phyloP scores from a whole-genome alignment of 1,140 invertebrate genomes.

The Drosophila pandora region DNA sequence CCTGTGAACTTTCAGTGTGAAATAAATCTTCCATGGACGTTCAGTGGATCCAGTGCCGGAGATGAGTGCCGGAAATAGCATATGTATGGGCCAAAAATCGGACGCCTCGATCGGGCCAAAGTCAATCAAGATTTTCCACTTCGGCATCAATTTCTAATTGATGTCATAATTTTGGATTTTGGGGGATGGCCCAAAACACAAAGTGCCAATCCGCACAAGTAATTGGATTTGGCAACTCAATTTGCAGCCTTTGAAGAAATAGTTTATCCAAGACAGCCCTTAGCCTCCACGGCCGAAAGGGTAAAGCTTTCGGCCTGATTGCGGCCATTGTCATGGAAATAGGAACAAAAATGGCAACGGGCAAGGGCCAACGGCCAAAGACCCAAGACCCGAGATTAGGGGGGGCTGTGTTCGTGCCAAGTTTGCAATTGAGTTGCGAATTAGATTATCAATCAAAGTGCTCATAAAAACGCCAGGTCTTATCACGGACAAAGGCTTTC shows the following conservation, averaged over 20 bases:
- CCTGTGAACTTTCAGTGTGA: slow-evolving; percentile 67
- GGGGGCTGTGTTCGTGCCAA: slow-evolving; percentile 24
- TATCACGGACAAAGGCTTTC: slow-evolving; percentile 30
- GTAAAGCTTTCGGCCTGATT: slow-evolving; percentile 34
- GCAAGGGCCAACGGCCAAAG: slow-evolving; percentile 11
- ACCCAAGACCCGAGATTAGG: slow-evolving; percentile 31
- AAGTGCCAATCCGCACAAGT: slow-evolving; percentile 12
- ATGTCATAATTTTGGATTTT: slow-evolving; percentile 3
- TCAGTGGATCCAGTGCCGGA: slow-evolving; percentile 29
- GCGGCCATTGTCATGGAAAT: slow-evolving; percentile 44
- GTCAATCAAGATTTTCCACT: background rate
- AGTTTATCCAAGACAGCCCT: slow-evolving; percentile 18
- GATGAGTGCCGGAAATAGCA: slow-evolving; percentile 22
- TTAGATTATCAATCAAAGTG: slow-evolving; percentile 51
- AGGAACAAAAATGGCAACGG: slow-evolving; percentile 18
- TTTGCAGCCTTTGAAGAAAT: slow-evolving; percentile 40
- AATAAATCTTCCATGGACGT: slow-evolving; percentile 69
- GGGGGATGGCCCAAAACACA: slow-evolving; percentile 10
- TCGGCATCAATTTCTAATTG: slow-evolving; percentile 29
- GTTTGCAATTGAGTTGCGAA: slow-evolving; percentile 48
- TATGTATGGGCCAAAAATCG: slow-evolving; percentile 2
- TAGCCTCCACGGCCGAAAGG: slow-evolving; percentile 7
- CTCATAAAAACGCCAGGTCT: slow-evolving; percentile 45
- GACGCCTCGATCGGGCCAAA: slow-evolving; percentile 11
- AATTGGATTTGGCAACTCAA: slow-evolving; percentile 41